phyloP scores from a whole-genome alignment of 2,797 vertebrate genomes.

The Spatula clypeata region DNA sequence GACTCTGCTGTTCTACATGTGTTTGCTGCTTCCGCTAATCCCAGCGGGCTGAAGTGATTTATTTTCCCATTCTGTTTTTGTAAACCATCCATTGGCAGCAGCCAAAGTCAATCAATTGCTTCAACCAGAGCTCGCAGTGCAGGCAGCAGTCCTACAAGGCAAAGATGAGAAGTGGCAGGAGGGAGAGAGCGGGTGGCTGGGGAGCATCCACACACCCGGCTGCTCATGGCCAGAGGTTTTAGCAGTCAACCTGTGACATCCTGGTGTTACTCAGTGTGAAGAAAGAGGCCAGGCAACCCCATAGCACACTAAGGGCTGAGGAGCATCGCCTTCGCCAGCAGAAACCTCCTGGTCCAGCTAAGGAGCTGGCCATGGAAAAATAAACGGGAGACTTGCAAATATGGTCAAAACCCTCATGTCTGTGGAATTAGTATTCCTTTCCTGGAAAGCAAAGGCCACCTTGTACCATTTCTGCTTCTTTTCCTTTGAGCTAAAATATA shows the following conservation, averaged over 20 bases:
- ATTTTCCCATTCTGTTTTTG: constrained; percentile 10
- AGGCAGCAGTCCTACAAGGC: neutral
- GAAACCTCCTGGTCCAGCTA: neutral
- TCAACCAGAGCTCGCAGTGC: neutral
- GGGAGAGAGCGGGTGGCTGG: neutral
- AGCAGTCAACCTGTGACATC: neutral
- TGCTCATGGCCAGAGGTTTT: neutral
- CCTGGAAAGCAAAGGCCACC: neutral
- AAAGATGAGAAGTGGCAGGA: neutral
- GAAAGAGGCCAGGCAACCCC: neutral
- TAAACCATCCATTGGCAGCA: constrained; percentile 18
- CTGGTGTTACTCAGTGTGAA: fast-evolving
- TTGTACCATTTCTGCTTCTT: neutral
- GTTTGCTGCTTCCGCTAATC: neutral
- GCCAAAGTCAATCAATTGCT: constrained; percentile 32
- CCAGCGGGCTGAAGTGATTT: neutral
- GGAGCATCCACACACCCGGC: neutral
- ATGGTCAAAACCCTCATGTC: neutral
- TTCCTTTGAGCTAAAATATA: neutral
- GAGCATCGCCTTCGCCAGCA: neutral
- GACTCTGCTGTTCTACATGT: neutral
- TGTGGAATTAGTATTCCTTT: neutral
- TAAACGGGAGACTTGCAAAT: neutral
- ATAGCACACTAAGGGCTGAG: neutral
- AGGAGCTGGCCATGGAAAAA: neutral